Conservation (phyloP, 1,140 invertebrate genomes). For the Saccostrea cuccullata region DNA sequence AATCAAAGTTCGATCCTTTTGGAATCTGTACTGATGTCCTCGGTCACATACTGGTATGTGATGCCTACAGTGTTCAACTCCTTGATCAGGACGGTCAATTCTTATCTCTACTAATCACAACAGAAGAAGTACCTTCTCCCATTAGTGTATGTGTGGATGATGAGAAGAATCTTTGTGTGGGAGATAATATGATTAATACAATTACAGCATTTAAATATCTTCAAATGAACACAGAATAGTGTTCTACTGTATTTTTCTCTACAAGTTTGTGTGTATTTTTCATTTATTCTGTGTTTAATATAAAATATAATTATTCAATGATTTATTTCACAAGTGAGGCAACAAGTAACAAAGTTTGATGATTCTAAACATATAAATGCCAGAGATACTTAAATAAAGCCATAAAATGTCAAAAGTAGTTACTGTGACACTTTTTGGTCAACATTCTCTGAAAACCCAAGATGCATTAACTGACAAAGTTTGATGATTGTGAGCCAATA, state of each 20-base stretch:
- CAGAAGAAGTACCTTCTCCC: neutral
- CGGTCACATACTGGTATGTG: neutral
- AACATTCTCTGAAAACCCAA: too few relatives aligned
- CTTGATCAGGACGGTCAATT: neutral
- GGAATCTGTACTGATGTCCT: neutral
- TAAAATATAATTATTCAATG: too few relatives aligned
- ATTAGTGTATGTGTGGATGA: neutral
- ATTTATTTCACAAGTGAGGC: too few relatives aligned
- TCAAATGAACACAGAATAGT: neutral
- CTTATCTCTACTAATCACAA: neutral
- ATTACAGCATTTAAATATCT: neutral
- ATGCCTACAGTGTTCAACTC: neutral
- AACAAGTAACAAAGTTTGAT: too few relatives aligned
- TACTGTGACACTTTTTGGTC: too few relatives aligned
- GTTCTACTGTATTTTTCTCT: too few relatives aligned
- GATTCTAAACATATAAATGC: too few relatives aligned
- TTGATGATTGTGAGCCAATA: too few relatives aligned
- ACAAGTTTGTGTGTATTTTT: neutral
- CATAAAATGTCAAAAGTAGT: too few relatives aligned
- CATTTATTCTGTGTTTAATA: too few relatives aligned
- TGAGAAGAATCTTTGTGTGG: neutral
- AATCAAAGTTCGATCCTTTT: neutral
- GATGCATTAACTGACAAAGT: too few relatives aligned
- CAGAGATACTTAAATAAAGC: too few relatives aligned
- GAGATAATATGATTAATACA: neutral